A percentile compares a stretch with the other conserved stretches of the same genome.
phyloP scores from a whole-genome alignment of 2,113 vertebrate species.

The Malurus cyaneus region DNA sequence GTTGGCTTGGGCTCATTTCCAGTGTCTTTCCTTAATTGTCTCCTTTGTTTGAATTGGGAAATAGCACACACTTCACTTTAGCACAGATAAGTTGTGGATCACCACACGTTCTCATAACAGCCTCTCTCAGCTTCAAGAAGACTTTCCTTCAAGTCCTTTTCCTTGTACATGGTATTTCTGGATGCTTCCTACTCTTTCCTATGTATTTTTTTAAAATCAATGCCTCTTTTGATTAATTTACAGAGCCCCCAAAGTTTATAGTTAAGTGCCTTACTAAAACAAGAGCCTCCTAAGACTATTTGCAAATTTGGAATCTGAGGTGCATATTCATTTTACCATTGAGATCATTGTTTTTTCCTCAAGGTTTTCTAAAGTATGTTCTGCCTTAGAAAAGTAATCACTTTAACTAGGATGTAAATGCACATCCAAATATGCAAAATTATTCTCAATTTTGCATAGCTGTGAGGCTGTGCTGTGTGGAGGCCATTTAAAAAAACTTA shows the following conservation, averaged over 20 bases:
- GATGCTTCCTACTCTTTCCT: neutral
- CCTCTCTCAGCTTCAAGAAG: neutral
- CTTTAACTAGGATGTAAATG: neutral
- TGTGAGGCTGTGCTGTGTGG: neutral
- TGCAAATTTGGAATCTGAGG: neutral
- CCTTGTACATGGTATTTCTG: neutral
- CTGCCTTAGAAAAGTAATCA: neutral
- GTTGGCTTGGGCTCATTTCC: neutral
- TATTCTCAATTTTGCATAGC: neutral
- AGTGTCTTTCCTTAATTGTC: neutral
- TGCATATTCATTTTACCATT: neutral
- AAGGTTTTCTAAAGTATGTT: neutral
- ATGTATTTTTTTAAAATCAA: neutral
- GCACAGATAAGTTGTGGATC: neutral
- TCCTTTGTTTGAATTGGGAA: neutral
- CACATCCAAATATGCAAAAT: neutral
- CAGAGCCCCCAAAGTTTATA: accelerated
- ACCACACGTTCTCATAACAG: neutral
- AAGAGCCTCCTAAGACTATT: neutral
- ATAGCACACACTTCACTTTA: neutral
- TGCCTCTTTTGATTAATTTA: neutral
- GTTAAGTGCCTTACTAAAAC: neutral
- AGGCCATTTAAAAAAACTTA: neutral
- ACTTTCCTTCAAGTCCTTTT: neutral
- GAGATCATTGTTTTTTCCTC: neutral